A percentile compares a stretch with the other conserved stretches of the same genome.
phyloP scores from a whole-genome alignment of 2,113 vertebrate species.

The Turnix velox region DNA sequence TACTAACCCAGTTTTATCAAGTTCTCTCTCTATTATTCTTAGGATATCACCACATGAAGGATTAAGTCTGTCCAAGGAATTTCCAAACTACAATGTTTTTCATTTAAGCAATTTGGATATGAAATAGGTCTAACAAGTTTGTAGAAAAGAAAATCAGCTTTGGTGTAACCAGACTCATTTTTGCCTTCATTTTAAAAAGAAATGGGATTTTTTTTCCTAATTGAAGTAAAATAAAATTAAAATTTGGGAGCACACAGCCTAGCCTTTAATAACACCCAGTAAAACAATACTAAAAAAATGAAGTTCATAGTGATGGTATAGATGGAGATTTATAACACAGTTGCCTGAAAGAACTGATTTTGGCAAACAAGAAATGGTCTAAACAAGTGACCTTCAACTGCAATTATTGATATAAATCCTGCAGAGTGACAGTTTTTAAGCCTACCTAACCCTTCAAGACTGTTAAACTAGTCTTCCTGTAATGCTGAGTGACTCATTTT shows the following conservation, averaged over 20 bases:
- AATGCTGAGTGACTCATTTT: not conserved
- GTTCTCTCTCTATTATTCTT: not conserved
- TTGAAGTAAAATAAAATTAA: not conserved
- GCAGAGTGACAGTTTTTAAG: not conserved
- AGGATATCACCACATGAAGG: not conserved
- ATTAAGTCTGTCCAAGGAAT: not conserved
- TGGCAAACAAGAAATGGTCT: not conserved
- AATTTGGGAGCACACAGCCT: rapidly evolving
- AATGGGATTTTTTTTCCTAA: not conserved
- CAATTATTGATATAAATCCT: not conserved
- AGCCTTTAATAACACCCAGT: not conserved
- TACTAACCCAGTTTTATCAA: not conserved
- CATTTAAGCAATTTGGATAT: not conserved
- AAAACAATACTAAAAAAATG: not conserved
- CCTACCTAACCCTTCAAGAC: not conserved
- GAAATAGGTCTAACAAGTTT: not conserved
- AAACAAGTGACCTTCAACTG: not conserved
- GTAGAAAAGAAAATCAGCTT: not conserved
- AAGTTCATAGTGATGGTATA: not conserved
- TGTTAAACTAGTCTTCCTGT: not conserved
- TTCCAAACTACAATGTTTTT: not conserved
- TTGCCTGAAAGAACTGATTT: not conserved
- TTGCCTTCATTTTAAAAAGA: not conserved
- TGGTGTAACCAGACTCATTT: not conserved
- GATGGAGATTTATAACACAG: not conserved